Base-by-base conservation (phyloP, 2,797 vertebrate species). In the Sebastes dallii region DNA sequence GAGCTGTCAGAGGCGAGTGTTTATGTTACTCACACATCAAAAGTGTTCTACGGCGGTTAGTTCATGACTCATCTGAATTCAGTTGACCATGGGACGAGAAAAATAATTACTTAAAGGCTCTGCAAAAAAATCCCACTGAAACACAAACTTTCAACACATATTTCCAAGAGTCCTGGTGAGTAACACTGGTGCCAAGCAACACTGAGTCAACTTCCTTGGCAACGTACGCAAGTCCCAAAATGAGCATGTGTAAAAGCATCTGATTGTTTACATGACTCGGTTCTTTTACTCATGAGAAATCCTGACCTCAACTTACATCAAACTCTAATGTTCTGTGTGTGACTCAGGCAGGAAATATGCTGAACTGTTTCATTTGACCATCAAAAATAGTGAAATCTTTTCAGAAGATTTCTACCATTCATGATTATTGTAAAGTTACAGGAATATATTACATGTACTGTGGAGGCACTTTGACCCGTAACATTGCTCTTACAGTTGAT, bases 141-240 rank as follows among this genome's bases (percentile, higher is more conserved):
- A 78, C 24, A 65, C 55, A 81, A 83, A 88, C 74, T 74, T 77
- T 86, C 84, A 78, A 70, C 82, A 72, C 80, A 55, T 36, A 32
- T 89, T 91, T 91, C 88, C 83, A 75, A 71, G 74, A 71, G 84
- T 62, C 74, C 77, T 86, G 73, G 87, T 91, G 89, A 92, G 84
- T 78, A 83, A 89, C n/a, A 4, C 36, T 1, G 20, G 75, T 86
- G 88, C 90, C 88, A 85, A 88, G 82, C 68, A 80, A 73, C 24
- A 10, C 86, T 91, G 86, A 93, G 86, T 94, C 91, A 91, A 82
- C 86, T 69, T 88, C 83, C 86, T 72, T 82, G 86, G 85, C 82
- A 86, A 71, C 62, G 2, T 11, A 18, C 5, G 7, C 34, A 36
- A 39, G 10, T 52, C 72, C 72, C 50, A 39, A 83, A 82, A 77